Evolutionary conservation across 2,888 invertebrate species (phyloP).

Genomic region (Melieria omissa): DNA sequence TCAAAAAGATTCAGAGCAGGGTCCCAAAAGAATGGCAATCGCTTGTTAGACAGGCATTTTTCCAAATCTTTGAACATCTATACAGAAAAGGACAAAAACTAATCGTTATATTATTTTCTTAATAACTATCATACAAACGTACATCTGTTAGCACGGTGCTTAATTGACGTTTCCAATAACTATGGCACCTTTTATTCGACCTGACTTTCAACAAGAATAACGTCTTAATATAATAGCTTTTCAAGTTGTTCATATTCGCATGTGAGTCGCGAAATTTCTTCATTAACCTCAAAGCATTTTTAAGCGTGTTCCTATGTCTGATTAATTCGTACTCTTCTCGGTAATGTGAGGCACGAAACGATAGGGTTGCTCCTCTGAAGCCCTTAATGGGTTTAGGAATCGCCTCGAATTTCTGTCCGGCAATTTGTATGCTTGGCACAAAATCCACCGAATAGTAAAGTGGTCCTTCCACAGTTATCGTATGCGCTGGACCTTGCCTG

Average conservation of each 20-base stretch:
- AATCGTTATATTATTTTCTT: neutral
- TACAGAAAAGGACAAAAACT: neutral
- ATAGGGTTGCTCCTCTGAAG: conserved; percentile 38
- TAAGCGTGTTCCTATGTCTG: conserved; percentile 47
- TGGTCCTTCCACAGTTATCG: conserved; percentile 45
- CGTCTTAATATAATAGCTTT: conserved; percentile 62
- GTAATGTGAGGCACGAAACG: conserved; percentile 55
- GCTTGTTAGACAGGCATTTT: neutral
- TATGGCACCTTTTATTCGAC: neutral
- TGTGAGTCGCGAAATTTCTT: conserved; percentile 56
- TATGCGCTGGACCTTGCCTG: conserved; percentile 58
- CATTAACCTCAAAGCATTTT: conserved; percentile 51
- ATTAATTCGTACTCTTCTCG: conserved; percentile 50
- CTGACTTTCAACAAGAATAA: conserved; percentile 52
- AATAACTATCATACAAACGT: conserved; percentile 24
- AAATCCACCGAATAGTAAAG: conserved; percentile 54
- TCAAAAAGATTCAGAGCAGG: neutral
- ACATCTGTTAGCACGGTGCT: conserved; percentile 50
- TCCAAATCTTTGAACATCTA: conserved; percentile 12
- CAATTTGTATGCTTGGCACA: conserved; percentile 53
- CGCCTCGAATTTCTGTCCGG: conserved; percentile 51
- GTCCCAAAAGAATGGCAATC: neutral
- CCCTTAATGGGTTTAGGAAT: conserved; percentile 56
- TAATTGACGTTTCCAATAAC: conserved; percentile 50
- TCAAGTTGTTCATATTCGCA: conserved; percentile 51